Evolutionary conservation across 1,140 invertebrate species (phyloP), one percentile per base, ranked within the genome.

Genomic region (Drosophila varians): DNA sequence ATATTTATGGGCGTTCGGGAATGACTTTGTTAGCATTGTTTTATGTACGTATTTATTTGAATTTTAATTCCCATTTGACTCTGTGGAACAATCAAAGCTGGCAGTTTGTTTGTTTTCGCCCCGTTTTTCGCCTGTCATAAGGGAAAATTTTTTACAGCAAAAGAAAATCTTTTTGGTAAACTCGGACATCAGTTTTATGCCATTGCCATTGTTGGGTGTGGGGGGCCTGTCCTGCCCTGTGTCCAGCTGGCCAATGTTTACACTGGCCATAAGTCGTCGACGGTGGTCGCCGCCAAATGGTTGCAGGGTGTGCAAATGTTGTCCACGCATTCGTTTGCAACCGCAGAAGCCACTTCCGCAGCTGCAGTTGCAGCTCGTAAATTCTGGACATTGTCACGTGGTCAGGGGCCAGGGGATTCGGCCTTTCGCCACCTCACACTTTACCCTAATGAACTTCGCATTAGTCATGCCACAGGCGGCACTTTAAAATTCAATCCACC

Each of bases 21-120:
- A 73, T 36, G 70, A 73, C 58, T 54, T 64, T 62, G 40, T 55
- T 65, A 54, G 45, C 64, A 36, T 52, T 58, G 52, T 69, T 80
- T 73, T 82, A 73, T 64, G 72, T 82, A 68, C 56, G 72, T 69
- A 80, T 84, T 79, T 86, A 80, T 84, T 76, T 86, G 61, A 86
- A 73, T 65, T 76, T 79, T 73, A 70, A 79, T 80, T 74, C 65
- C 56, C 74, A 72, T 86, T 84, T 57, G 40, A 57, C 65, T 68
- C 70, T 36, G 54, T 48, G 57, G 21, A 54, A 53, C 56, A 74
- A 79, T 70, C 70, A 70, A 73, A 60, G 11, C 60, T 46, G 60
- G 31, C 65, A 60, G 55, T 80, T 57, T 66, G 68, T 73, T 82
- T 76, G 45, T 61, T 79, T 70, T 49, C 11, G 38, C 48, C 60